Evolutionary conservation across 2,113 vertebrate species (phyloP), one percentile per base, ranked within the genome.

Genomic region (Parus major): DNA sequence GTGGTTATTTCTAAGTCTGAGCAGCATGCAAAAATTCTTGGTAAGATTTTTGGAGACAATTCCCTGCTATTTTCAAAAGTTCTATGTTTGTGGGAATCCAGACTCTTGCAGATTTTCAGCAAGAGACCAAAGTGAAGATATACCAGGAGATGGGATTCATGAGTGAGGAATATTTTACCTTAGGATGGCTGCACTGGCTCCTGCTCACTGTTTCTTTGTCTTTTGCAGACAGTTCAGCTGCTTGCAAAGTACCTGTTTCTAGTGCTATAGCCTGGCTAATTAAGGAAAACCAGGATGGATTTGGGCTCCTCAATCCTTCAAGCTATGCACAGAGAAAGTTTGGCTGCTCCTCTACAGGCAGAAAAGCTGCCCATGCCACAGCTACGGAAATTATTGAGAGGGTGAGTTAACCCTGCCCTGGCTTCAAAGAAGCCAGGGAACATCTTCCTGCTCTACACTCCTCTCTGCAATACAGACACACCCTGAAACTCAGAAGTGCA

Each of bases 1-100:
- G 75, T 41, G 71, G 87, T 93, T 93, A 57, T 95, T 92, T 89
- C 81, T 82, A 71, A 92, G 86, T 29, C 89, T 60, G 28, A 94
- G 64, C 52, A 94, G 68, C 75, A 59, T 27, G 42, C 63, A 93
- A 21, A 69, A 91, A 85, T 78, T 81, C 71, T 80, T 83, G 66
- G 79, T 95, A 81, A 60, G 55, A 72, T 80, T 90, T 93, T 1
- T 83, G 66, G 92, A 95, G 85, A 49, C 33, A 56, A 56, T 63
- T 94, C 75, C 8, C 1, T 83, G 85, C 52, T 76, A 59, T 90
- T 96, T 95, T 65, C 71, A 75, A 83, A 93, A 89, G 71, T 65
- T 92, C 1, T 17, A 10, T 70, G 35, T 88, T 76, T 76, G 75
- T 23, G 75, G 55, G 65, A 81, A 89, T 70, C 69, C 64, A 88